Conservation (phyloP, 2,113 vertebrate genomes). For the Elachura formosa region DNA sequence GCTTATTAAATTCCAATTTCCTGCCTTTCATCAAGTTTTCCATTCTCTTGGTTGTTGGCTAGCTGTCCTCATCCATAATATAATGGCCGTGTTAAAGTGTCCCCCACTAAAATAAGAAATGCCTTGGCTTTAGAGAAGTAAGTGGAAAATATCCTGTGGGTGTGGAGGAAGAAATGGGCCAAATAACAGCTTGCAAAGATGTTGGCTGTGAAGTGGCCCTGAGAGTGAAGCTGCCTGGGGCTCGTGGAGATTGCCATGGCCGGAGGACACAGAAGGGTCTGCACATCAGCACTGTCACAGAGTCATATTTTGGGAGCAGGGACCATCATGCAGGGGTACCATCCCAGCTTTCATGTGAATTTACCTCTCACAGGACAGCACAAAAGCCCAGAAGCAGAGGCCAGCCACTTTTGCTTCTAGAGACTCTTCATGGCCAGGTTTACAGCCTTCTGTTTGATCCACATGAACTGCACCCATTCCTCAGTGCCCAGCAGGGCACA, state of each 20-base stretch:
- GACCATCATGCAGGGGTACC: neutral
- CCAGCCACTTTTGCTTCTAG: neutral
- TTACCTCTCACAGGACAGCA: neutral
- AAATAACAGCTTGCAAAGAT: neutral
- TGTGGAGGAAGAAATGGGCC: neutral
- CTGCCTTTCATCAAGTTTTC: neutral
- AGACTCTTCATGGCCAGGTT: neutral
- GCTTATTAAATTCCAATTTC: neutral
- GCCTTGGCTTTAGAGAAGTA: neutral
- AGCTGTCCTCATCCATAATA: neutral
- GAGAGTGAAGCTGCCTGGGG: neutral
- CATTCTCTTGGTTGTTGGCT: neutral
- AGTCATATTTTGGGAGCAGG: neutral
- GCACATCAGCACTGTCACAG: neutral
- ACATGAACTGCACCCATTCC: rapidly evolving
- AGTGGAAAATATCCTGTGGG: neutral
- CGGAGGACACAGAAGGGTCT: neutral
- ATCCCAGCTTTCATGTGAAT: neutral
- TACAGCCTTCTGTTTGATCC: neutral
- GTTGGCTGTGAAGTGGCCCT: neutral
- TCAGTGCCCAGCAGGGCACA: neutral
- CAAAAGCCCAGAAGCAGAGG: neutral
- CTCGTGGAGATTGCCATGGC: neutral
- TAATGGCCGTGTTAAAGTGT: neutral
- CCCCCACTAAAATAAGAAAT: neutral